Conservation (phyloP, 1,140 invertebrate genomes). For the Tetramorium alpestre region DNA sequence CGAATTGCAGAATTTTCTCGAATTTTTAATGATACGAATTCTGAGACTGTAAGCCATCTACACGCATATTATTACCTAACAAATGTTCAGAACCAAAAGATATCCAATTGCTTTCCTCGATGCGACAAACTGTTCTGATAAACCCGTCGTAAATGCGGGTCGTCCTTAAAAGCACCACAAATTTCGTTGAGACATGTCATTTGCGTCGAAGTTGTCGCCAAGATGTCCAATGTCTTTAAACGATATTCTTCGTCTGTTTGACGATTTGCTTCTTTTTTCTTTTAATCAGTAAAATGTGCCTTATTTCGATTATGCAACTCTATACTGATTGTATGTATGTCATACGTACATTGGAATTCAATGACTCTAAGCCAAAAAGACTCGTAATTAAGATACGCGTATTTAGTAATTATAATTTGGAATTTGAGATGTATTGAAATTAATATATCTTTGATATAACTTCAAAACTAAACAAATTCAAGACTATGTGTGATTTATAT, state of each 20-base stretch:
- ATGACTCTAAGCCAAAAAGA: not conserved
- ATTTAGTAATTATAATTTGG: not conserved
- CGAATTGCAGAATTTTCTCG: not conserved
- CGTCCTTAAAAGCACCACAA: constrained; percentile 2
- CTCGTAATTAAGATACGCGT: not conserved
- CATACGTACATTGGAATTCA: not conserved
- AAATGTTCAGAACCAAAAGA: not conserved
- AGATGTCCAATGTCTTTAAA: constrained; percentile 4
- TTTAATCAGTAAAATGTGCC: not conserved
- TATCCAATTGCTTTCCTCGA: not conserved
- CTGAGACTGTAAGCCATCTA: not conserved
- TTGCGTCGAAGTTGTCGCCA: constrained; percentile 6
- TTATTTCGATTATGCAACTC: not conserved
- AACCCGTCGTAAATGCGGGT: constrained; percentile 24
- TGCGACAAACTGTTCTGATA: not conserved
- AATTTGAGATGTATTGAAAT: not conserved
- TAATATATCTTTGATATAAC: not conserved
- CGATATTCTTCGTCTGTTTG: constrained; percentile 33
- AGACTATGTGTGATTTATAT: not conserved
- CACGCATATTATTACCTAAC: not conserved
- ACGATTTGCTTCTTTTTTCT: constrained; percentile 20
- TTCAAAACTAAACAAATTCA: not conserved
- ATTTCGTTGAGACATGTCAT: constrained; percentile 36
- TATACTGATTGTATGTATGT: not conserved
- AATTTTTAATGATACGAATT: not conserved